These are phyloP conservation scores for Drosophila ambigua DNA, from an alignment of 1,140 invertebrate species.

Conservation along the genomic window DNA sequence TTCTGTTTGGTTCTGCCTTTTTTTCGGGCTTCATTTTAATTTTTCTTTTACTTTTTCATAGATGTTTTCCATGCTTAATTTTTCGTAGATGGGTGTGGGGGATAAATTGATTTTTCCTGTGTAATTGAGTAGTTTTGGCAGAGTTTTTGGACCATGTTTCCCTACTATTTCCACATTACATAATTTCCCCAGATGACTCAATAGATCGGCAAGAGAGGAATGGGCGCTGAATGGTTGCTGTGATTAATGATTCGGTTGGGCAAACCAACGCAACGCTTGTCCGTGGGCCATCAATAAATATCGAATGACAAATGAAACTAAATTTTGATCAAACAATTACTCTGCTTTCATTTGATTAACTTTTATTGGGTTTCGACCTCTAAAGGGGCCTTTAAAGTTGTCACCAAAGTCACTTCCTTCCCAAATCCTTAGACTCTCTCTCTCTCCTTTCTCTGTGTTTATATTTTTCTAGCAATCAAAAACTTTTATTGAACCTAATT, in stretches of 20 bases:
- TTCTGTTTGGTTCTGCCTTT: constrained; percentile 11
- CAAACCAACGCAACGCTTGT: too few relatives aligned
- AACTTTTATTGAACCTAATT: constrained; percentile 54
- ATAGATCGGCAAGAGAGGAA: constrained; percentile 30
- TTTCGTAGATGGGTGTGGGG: too few relatives aligned
- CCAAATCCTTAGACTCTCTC: not conserved
- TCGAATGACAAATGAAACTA: too few relatives aligned
- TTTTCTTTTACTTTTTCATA: constrained; percentile 15
- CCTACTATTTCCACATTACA: constrained; percentile 23
- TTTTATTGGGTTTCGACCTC: too few relatives aligned
- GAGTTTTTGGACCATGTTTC: not conserved
- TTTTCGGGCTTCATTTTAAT: too few relatives aligned
- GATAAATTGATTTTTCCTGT: constrained; percentile 47
- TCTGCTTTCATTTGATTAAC: too few relatives aligned
- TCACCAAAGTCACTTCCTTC: too few relatives aligned
- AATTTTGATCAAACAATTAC: too few relatives aligned
- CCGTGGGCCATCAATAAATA: too few relatives aligned
- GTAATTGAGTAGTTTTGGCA: constrained; percentile 6
- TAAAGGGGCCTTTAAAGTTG: too few relatives aligned
- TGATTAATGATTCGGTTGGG: constrained; percentile 24
- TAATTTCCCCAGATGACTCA: constrained; percentile 55
- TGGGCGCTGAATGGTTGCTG: constrained; percentile 9
- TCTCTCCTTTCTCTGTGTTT: not conserved
- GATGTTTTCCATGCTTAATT: too few relatives aligned
- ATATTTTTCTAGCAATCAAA: constrained; percentile 28